Base-by-base conservation (phyloP, 2,888 invertebrate genomes). In the Apodemia zela region DNA sequence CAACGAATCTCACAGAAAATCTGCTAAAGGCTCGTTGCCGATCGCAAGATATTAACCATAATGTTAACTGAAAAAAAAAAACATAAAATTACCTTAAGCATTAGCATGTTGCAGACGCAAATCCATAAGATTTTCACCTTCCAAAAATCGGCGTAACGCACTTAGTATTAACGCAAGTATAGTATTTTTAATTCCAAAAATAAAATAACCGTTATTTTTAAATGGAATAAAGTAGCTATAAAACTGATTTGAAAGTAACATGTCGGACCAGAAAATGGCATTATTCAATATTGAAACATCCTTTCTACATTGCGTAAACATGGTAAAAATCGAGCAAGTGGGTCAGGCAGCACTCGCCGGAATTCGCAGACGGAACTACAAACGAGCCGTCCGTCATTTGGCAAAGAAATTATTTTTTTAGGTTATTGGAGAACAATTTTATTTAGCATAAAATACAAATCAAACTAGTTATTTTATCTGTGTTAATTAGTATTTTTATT, bases 291-390 rank as follows among this genome's bases (percentile, higher is more conserved):
- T 66, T 62, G 67, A 69, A 54, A 65, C 68, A 71, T 72, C 72
- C 74, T 73, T 73, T 73, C 71, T 69, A 68, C 66, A 66, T 75
- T 75, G 73, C 74, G 73, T 75, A 73, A 73, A 73, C 68, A 64
- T 66, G 63, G 67, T 63, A 70, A 68, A 66, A 62, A 65, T 66
- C 67, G 54, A 68, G 69, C 69, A 75, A 74, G 75, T 75, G 68
- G 73, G 75, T 73, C 75, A 73, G 66, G 49, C 65, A 65, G 54
- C 60, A 61, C 65, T 70, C 71, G 71, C 42, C 68, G 73, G 73
- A 73, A 75, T 74, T 75, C 63, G 73, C 75, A 73, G 69, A 67
- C 74, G 74, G 74, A 75, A 74, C 73, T 75, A 61, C 61, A 63
- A 33, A 33, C 33, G 33, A 58, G 67, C n/a, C n/a, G n/a, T n/a